Evolutionary conservation across 2,797 vertebrate genomes (phyloP).

Genomic region (Gephyroberyx darwinii): DNA sequence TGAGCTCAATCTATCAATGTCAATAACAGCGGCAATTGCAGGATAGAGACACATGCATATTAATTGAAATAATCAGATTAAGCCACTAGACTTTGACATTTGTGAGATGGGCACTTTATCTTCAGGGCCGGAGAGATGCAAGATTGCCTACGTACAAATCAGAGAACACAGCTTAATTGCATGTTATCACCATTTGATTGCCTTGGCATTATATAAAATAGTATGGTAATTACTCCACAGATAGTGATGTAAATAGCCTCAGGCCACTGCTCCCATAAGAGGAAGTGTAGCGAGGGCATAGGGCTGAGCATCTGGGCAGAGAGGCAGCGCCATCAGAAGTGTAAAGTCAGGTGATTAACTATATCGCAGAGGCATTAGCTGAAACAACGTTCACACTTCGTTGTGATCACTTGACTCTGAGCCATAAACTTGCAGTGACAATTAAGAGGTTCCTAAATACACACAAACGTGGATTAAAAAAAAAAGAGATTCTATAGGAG

Average conservation of each 20-base stretch:
- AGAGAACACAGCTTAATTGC: slow-evolving; percentile 98
- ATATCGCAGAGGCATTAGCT: slow-evolving; percentile 44
- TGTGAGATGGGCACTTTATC: slow-evolving; percentile 96
- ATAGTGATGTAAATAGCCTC: slow-evolving; percentile 97
- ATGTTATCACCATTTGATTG: slow-evolving; percentile 99
- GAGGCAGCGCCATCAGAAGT: slow-evolving; percentile 72
- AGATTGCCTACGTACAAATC: slow-evolving; percentile 83
- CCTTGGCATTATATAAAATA: slow-evolving; percentile 99
- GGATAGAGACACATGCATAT: slow-evolving; percentile 94
- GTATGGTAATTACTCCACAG: slow-evolving; percentile 99
- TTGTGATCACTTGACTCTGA: slow-evolving; percentile 48
- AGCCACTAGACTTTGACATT: slow-evolving; percentile 96
- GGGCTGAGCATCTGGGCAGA: slow-evolving; percentile 81
- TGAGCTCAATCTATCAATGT: slow-evolving; percentile 98
- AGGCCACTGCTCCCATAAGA: slow-evolving; percentile 86
- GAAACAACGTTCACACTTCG: slow-evolving; percentile 53
- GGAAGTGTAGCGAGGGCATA: slow-evolving; percentile 79
- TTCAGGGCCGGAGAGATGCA: slow-evolving; percentile 86
- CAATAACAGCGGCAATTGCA: slow-evolving; percentile 89
- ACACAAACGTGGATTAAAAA: slow-evolving; percentile 49
- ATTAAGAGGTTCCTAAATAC: slow-evolving; percentile 41
- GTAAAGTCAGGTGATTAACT: slow-evolving; percentile 70
- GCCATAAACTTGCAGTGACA: slow-evolving; percentile 7
- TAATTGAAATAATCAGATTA: slow-evolving; percentile 99
- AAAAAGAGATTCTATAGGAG: slow-evolving; percentile 35